Evolutionary conservation across 2,888 invertebrate species (phyloP).

Genomic region (Cloeon dipterum): DNA sequence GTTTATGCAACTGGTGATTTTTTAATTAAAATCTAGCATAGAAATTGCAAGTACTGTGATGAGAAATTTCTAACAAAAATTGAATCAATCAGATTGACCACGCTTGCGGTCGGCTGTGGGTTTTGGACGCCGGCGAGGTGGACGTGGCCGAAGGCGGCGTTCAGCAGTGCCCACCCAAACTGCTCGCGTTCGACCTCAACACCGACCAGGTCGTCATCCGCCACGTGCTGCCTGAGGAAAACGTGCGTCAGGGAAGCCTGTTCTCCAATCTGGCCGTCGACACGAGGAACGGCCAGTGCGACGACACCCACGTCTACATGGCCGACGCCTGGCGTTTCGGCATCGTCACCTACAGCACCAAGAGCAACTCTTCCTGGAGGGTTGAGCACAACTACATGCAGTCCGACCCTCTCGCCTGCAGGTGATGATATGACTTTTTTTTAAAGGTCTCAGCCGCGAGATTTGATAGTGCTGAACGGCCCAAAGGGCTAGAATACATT

Average conservation of each 20-base stretch:
- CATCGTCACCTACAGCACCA: slow-evolving; percentile 55
- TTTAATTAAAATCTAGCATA: no score
- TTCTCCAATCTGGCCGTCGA: slow-evolving; percentile 59
- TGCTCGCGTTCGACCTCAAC: slow-evolving; percentile 47
- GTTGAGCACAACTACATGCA: slow-evolving; percentile 39
- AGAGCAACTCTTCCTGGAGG: slow-evolving; percentile 44
- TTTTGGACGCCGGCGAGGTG: slow-evolving; percentile 46
- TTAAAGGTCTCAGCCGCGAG: no score
- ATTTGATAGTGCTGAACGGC: no score
- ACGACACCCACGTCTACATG: slow-evolving; percentile 43
- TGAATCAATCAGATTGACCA: slow-evolving; percentile 41
- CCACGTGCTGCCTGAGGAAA: slow-evolving; percentile 7
- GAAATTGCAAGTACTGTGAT: no score
- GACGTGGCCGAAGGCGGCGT: slow-evolving; percentile 28
- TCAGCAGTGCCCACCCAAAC: slow-evolving; percentile 26
- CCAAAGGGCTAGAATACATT: no score
- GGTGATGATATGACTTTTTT: no score
- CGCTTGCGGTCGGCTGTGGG: slow-evolving; percentile 54
- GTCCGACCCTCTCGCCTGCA: slow-evolving; percentile 48
- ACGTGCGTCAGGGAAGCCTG: slow-evolving; percentile 37
- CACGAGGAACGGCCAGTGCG: slow-evolving; percentile 31
- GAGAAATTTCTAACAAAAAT: no score
- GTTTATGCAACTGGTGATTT: no score
- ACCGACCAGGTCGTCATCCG: slow-evolving; percentile 44
- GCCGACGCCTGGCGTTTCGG: slow-evolving; percentile 61